Evolutionary conservation across 2,888 invertebrate genomes (phyloP), one percentile per base, ranked within the genome.

Genomic region (Harpagoxenus sublaevis): DNA sequence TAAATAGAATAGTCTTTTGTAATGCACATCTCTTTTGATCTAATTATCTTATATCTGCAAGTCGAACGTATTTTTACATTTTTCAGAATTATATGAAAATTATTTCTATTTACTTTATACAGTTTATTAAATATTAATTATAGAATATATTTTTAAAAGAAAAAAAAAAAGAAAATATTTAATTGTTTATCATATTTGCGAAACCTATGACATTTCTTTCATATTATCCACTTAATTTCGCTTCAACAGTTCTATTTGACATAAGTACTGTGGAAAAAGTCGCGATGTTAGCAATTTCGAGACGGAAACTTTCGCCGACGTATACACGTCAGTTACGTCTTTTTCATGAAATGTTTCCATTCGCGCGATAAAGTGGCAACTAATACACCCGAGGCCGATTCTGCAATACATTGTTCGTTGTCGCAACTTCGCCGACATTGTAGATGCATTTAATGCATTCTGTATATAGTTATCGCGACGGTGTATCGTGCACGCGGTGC

Each of bases 371-470:
- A 78, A 68, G 28, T 45, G n/a, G 63, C 35, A 55, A 55, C 78
- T 78, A 78, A 78, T 55, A 6, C n/a, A 57, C 55, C 53, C n/a
- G 55, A 55, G 55, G 39, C 31, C 55, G 70, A 70, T 70, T 68
- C 70, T 15, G 57, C 31, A 57, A 55, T 45, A 78, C 55, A 78
- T 68, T 78, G 78, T 78, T 15, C n/a, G 53, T 15, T 42, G 70
- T 70, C 35, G 70, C 57, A 78, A 78, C 78, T 78, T 78, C 9
- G 42, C n/a, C 55, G 78, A 68, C 70, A 78, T 45, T 70, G 78
- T 78, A 78, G 70, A 78, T 78, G 55, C 55, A 70, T 78, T 78
- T 78, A 78, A 70, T 70, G 57, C 55, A 39, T 42, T 70, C n/a
- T 31, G 3, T 12, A 23, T 23, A 23, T 23, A 78, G 70, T 70